Evolutionary conservation across 2,797 vertebrate species (phyloP).

Genomic region (Eulemur albifrons): DNA sequence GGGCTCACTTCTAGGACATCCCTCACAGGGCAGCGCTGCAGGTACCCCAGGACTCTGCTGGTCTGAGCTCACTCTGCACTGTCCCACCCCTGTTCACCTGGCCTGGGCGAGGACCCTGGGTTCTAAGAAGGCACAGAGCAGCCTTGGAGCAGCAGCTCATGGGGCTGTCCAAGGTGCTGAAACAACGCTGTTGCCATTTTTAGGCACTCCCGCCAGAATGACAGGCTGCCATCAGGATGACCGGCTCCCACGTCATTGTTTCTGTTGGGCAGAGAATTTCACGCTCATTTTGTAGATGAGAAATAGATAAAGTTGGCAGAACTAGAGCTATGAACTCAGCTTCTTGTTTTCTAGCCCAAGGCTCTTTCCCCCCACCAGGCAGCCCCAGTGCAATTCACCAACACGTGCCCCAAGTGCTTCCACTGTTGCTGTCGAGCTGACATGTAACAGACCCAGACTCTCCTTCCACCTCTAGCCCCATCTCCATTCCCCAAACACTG

Average conservation of each 20-base stretch:
- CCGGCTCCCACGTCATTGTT: background rate
- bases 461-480: background rate
- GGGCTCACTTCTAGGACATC: background rate
- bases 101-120: background rate
- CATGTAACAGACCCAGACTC: background rate
- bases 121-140: background rate
- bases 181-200: fast-evolving
- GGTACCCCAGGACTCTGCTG: background rate
- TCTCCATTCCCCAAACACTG: background rate
- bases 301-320: background rate
- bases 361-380: background rate
- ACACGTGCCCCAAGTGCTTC: background rate
- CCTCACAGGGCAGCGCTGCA: background rate
- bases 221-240: background rate
- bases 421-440: background rate
- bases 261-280: background rate
- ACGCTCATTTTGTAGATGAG: background rate
- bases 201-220: background rate
- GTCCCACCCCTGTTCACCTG: fast-evolving
- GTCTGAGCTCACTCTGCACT: background rate
- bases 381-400: background rate
- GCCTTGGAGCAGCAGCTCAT: fast-evolving
- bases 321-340: background rate
- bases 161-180: constrained; percentile 53
- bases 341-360: background rate